Evolutionary conservation across 2,888 invertebrate genomes (phyloP), one percentile per base, ranked within the genome.

Genomic region (Pardosa pseudoannulata): DNA sequence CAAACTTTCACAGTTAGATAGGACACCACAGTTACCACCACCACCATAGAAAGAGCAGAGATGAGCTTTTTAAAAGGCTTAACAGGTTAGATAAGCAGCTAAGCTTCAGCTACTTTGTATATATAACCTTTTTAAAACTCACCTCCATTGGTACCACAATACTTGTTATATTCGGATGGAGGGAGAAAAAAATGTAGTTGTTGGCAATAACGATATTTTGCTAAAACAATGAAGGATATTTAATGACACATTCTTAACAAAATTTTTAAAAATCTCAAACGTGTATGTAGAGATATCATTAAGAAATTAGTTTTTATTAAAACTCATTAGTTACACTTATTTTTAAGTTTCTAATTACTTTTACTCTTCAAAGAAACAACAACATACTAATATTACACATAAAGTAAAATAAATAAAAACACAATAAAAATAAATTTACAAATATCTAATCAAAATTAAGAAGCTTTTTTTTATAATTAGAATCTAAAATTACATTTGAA

Each of bases 121-220:
- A 56, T 23, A 56, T 1, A 5, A 3, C 16, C 16, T 7, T 56
- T 56, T 31, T 1, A 74, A 28, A 64, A 78, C 78, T 83, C 72
- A 78, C 83, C 78, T 19, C 72, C 73, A 73, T 67, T 83, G 29
- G 32, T 39, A 39, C 46, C 19, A 28, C 67, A 78, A 67, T 71
- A 32, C 65, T 64, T n/a, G 73, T 85, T 85, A 67, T 79, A 85
- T 23, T 85, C 83, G 29, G 83, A 32, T 23, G 83, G 50, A 19
- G 83, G 67, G 27, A 85, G 68, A 68, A 85, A 85, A 64, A 78
- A 85, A n/a, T 85, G 78, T 31, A 85, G 83, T 85, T 85, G 83
- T 56, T 85, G 83, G 28, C 83, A 85, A 50, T 85, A 73, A 64
- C 73, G 41, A 67, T 85, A 85, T 67, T 85, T 85, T 27, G 73